Percentiles rank a stretch among this genome's conserved stretches.
These are phyloP conservation scores for Chymomyza caudatula DNA, from an alignment of 2,888 invertebrate genomes.

Conservation along the genomic window DNA sequence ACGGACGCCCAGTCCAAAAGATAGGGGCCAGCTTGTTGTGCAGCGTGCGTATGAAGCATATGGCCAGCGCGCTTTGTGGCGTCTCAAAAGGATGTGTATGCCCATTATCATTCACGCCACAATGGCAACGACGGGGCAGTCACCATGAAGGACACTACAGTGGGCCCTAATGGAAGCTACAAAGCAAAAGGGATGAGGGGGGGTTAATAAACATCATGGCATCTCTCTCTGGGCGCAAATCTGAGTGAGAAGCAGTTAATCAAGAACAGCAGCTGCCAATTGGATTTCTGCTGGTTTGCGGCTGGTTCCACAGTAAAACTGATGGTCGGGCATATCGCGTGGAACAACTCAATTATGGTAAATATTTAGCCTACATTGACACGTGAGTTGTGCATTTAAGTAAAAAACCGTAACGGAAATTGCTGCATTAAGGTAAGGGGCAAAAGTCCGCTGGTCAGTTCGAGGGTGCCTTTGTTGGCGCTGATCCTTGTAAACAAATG, in stretches of 20 bases:
- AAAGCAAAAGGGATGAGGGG: slow-evolving; percentile 25
- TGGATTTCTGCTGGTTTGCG: background rate
- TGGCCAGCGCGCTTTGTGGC: slow-evolving; percentile 37
- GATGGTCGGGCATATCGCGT: slow-evolving; percentile 44
- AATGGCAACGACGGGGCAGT: slow-evolving; percentile 23
- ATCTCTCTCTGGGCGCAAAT: too few species aligned
- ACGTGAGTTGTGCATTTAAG: slow-evolving; percentile 54
- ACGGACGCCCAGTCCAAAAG: background rate
- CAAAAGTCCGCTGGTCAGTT: background rate
- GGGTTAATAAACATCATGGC: slow-evolving; percentile 34
- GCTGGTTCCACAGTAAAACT: background rate
- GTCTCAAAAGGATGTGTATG: slow-evolving; percentile 58
- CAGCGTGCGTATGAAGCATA: slow-evolving; percentile 42
- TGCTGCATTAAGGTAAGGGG: slow-evolving; percentile 12
- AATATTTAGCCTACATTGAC: slow-evolving; percentile 37
- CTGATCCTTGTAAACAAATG: background rate
- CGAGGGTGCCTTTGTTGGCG: background rate
- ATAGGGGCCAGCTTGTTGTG: slow-evolving; percentile 2
- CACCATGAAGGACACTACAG: slow-evolving; percentile 5
- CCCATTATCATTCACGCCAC: slow-evolving; percentile 59
- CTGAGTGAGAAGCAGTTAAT: background rate
- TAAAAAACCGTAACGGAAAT: slow-evolving; percentile 20
- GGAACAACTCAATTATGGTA: slow-evolving; percentile 55
- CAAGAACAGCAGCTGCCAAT: too few species aligned
- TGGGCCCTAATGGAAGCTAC: slow-evolving; percentile 30